phyloP scores from a whole-genome alignment of 2,888 invertebrate genomes.

The Tipula confusa region DNA sequence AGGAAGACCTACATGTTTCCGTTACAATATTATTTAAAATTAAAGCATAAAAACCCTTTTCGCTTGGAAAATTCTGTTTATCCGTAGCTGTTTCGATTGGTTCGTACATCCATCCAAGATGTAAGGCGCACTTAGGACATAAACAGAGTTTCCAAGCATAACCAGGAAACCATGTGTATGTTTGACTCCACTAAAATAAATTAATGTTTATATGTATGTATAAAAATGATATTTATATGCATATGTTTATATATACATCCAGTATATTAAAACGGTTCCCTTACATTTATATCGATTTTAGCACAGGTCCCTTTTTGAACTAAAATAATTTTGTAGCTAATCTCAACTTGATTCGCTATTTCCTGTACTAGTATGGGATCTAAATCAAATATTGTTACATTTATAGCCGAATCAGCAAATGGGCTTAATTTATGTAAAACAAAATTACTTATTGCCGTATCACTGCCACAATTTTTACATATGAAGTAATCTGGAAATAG shows the following conservation, averaged over 20 bases:
- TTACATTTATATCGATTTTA: conserved; percentile 46
- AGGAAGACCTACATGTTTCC: conserved; percentile 44
- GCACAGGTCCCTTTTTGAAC: conserved; percentile 55
- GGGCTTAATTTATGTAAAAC: conserved; percentile 54
- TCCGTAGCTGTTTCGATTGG: conserved; percentile 44
- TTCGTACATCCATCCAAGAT: conserved; percentile 61
- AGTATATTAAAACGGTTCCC: neutral
- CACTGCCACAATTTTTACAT: conserved; percentile 58
- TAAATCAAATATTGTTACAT: conserved; percentile 54
- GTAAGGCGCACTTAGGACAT: conserved; percentile 58
- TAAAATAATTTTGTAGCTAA: conserved; percentile 54
- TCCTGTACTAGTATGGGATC: conserved; percentile 55
- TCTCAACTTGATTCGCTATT: conserved; percentile 55
- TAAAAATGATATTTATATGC: neutral
- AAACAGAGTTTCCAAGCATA: conserved; percentile 60
- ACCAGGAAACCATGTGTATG: conserved; percentile 63
- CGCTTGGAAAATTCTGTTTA: conserved; percentile 40
- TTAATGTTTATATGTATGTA: neutral
- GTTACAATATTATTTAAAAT: conserved; percentile 44
- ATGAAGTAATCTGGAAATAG: conserved; percentile 52
- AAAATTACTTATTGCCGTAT: conserved; percentile 55
- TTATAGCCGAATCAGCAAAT: conserved; percentile 50
- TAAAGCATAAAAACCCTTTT: conserved; percentile 46
- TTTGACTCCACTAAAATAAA: conserved; percentile 51
- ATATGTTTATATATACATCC: neutral